phyloP scores from a whole-genome alignment of 2,888 invertebrate species.

The Oxycera nigricornis region DNA sequence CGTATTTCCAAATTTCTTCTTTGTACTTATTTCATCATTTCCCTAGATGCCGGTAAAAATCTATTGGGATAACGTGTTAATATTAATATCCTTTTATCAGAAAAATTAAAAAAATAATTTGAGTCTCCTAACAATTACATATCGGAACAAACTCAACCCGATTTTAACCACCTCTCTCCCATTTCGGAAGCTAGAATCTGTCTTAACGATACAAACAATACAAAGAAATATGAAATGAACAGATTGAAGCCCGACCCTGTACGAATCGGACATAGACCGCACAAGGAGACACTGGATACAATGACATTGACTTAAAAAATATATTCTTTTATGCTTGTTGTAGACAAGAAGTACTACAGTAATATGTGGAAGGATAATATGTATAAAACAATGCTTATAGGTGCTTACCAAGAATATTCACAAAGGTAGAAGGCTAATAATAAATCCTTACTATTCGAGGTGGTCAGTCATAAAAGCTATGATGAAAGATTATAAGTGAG shows the following conservation, averaged over 20 bases:
- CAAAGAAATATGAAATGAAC: conserved; percentile 10
- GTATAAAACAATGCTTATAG: too few species aligned
- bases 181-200: not conserved
- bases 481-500: too few species aligned
- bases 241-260: not conserved
- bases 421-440: not conserved
- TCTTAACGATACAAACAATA: not conserved
- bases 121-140: too few species aligned
- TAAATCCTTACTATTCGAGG: not conserved
- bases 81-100: too few species aligned
- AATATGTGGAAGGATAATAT: not conserved
- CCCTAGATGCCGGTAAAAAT: too few species aligned
- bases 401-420: not conserved
- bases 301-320: not conserved
- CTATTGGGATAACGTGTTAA: too few species aligned
- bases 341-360: not conserved
- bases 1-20: too few species aligned
- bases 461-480: too few species aligned
- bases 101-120: too few species aligned
- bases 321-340: not conserved
- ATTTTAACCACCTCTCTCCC: not conserved
- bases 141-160: too few species aligned
- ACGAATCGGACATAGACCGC: conserved; percentile 17
- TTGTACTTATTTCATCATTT: too few species aligned
- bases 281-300: not conserved